phyloP scores from a whole-genome alignment of 2,797 vertebrate species.

The Cossypha dichroa region DNA sequence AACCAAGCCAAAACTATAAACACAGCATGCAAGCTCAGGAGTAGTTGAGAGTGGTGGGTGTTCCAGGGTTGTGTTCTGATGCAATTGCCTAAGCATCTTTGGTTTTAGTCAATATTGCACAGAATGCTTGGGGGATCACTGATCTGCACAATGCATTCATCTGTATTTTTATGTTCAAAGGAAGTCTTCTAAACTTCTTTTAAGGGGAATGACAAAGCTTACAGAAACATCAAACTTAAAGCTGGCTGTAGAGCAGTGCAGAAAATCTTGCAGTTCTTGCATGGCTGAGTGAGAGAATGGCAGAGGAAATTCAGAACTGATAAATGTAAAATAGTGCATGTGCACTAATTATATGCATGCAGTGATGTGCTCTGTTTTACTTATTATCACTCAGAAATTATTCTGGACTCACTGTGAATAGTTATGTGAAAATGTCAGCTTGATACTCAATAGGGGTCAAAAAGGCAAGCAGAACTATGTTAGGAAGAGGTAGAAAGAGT shows the following conservation, averaged over 20 bases:
- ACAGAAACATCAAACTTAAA: background rate
- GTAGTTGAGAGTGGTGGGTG: background rate
- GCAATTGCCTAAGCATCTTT: background rate
- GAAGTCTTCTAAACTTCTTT: background rate
- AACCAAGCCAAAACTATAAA: background rate
- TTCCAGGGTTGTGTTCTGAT: background rate
- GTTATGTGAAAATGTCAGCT: background rate
- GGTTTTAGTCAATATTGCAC: background rate
- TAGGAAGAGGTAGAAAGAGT: background rate
- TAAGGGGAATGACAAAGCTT: background rate
- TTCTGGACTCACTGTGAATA: background rate
- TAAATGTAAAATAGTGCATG: background rate
- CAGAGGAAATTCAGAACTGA: conserved; percentile 5
- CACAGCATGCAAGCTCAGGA: background rate
- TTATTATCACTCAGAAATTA: background rate
- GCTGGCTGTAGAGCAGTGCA: background rate
- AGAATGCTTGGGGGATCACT: background rate
- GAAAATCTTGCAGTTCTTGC: background rate
- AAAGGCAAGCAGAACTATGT: background rate
- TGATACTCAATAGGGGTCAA: background rate
- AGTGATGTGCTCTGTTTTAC: background rate
- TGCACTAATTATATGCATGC: background rate
- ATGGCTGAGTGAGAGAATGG: background rate
- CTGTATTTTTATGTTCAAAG: background rate
- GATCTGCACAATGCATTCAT: background rate